Conservation (phyloP, 1,140 invertebrate species). For the Saccostrea echinata region DNA sequence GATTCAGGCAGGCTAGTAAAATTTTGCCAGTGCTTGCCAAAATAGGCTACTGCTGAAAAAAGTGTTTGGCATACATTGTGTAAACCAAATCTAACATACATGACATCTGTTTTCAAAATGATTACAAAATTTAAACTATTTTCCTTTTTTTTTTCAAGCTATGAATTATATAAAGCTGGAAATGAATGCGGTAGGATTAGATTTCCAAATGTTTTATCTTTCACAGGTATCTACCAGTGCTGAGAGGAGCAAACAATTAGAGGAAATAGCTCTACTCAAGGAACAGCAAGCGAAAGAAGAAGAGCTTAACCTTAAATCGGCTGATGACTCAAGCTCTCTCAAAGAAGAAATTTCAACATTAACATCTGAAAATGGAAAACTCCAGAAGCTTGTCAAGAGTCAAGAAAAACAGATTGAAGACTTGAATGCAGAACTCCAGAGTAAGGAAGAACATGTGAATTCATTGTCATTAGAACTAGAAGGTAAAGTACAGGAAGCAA, state of each 20-base stretch:
- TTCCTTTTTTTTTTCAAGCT: too few relatives aligned
- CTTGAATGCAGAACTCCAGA: conserved; percentile 15
- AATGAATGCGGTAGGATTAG: too few relatives aligned
- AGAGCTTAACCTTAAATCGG: conserved; percentile 38
- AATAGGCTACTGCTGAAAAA: too few relatives aligned
- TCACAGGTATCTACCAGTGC: neutral
- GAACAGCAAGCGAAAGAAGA: conserved; percentile 38
- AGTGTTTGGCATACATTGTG: too few relatives aligned
- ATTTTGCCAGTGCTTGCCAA: too few relatives aligned
- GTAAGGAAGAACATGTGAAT: neutral
- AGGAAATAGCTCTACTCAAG: conserved; percentile 25
- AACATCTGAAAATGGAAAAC: neutral
- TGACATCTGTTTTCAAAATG: too few relatives aligned
- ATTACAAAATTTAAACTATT: too few relatives aligned
- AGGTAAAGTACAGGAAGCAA: conserved; percentile 18
- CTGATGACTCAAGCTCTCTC: conserved; percentile 32
- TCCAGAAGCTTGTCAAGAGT: neutral
- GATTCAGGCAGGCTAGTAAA: too few relatives aligned
- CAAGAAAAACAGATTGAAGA: conserved; percentile 43
- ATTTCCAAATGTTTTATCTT: neutral
- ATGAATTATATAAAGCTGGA: too few relatives aligned
- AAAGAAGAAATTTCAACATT: neutral
- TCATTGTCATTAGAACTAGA: neutral
- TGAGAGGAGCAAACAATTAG: neutral
- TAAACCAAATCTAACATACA: too few relatives aligned